These are phyloP conservation scores for Panagrolaimus sp. DNA, from an alignment of 1,140 invertebrate species.

Conservation along the genomic window DNA sequence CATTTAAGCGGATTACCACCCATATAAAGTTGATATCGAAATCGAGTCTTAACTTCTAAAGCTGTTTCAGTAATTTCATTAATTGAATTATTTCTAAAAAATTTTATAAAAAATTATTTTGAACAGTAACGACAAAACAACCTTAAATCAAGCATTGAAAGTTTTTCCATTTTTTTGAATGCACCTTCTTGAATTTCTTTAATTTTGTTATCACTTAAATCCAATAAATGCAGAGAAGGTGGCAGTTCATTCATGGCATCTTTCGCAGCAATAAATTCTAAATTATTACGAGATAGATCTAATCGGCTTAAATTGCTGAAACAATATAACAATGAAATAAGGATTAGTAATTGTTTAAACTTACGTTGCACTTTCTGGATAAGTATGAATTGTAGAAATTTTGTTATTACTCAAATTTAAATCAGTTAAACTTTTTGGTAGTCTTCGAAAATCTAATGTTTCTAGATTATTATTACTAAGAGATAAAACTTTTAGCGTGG, in stretches of 20 bases:
- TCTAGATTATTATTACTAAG: slow-evolving; percentile 30
- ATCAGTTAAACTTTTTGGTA: slow-evolving; percentile 29
- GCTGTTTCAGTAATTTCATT: slow-evolving; percentile 24
- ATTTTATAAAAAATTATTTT: background rate
- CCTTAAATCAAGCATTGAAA: slow-evolving; percentile 32
- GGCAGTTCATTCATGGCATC: slow-evolving; percentile 31
- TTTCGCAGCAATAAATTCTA: slow-evolving; percentile 26
- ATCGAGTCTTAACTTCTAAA: slow-evolving; percentile 9
- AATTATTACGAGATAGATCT: slow-evolving; percentile 27
- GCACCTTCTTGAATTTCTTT: slow-evolving; percentile 28
- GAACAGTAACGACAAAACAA: background rate
- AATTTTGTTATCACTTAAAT: slow-evolving; percentile 28
- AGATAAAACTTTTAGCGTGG: slow-evolving; percentile 27
- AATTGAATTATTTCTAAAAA: slow-evolving; percentile 26
- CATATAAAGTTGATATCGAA: slow-evolving; percentile 25
- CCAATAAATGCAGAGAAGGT: slow-evolving; percentile 21
- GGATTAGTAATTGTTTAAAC: background rate
- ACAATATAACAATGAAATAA: background rate
- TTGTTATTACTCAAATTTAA: slow-evolving; percentile 26
- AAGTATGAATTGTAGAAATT: slow-evolving; percentile 27
- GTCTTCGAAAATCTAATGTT: slow-evolving; percentile 34
- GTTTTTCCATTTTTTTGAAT: slow-evolving; percentile 22
- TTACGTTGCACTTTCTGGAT: slow-evolving; percentile 18
- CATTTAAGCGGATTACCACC: slow-evolving; percentile 30
- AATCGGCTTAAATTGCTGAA: slow-evolving; percentile 25